A percentile compares a stretch with the other conserved stretches of the same genome.
phyloP scores from a whole-genome alignment of 1,140 invertebrate genomes.

The Drosophila albomicans region DNA sequence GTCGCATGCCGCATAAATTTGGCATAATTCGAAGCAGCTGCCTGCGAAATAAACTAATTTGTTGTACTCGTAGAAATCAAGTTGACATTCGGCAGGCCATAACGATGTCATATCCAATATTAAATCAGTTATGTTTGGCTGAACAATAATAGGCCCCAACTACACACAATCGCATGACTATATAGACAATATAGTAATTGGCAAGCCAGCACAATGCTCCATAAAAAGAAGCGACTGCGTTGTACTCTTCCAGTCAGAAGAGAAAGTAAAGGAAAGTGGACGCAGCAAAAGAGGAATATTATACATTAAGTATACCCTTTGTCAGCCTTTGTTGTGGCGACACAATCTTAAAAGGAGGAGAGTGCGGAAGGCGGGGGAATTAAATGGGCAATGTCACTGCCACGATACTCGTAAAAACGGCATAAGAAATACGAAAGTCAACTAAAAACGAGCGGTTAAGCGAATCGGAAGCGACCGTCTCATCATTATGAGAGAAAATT shows the following conservation, averaged over 20 bases:
- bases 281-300: not conserved
- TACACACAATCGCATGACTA: not conserved
- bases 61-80: slow-evolving; percentile 54
- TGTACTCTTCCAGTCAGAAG: too few relatives aligned
- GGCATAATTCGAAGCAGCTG: slow-evolving; percentile 34
- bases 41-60: slow-evolving; percentile 64
- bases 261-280: not conserved
- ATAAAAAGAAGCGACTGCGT: slow-evolving; percentile 42
- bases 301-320: slow-evolving; percentile 1
- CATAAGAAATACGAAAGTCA: slow-evolving; percentile 32
- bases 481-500: slow-evolving; percentile 71
- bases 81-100: slow-evolving; percentile 51
- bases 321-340: not conserved
- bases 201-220: slow-evolving; percentile 50
- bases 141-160: slow-evolving; percentile 45
- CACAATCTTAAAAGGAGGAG: slow-evolving; percentile 1
- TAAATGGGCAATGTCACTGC: slow-evolving; percentile 25
- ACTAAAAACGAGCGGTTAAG: slow-evolving; percentile 37
- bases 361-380: slow-evolving; percentile 1
- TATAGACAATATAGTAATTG: slow-evolving; percentile 72
- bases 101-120: slow-evolving; percentile 61
- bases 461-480: slow-evolving; percentile 56
- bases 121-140: slow-evolving; percentile 66
- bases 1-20: slow-evolving; percentile 41
- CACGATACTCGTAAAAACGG: slow-evolving; percentile 20